A percentile compares a stretch with the other conserved stretches of the same genome.
These are phyloP conservation scores for Pongo pygmaeus DNA, from an alignment of 2,113 vertebrate species.

Conservation along the genomic window DNA sequence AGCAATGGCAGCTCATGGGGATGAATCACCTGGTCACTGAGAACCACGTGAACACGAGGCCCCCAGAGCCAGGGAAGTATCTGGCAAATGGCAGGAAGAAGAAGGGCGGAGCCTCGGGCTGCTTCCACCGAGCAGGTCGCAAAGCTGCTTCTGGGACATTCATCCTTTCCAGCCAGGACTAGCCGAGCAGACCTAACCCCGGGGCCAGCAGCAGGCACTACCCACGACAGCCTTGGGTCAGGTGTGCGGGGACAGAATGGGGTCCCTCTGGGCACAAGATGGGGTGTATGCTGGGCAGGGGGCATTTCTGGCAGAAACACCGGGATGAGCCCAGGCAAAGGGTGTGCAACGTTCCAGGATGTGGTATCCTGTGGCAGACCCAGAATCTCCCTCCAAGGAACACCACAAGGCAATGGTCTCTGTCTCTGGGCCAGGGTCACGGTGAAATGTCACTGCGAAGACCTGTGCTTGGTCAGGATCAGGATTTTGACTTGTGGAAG, in stretches of 20 bases:
- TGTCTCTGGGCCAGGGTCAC: not conserved
- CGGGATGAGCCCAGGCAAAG: not conserved
- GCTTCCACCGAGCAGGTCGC: too few relatives aligned
- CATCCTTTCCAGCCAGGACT: accelerated
- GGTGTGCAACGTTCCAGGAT: accelerated
- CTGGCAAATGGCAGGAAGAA: accelerated
- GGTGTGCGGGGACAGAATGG: not conserved
- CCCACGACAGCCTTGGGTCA: not conserved
- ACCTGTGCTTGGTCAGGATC: accelerated
- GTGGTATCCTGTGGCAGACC: not conserved
- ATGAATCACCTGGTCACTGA: accelerated
- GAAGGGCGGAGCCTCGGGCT: accelerated
- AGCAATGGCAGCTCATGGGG: accelerated
- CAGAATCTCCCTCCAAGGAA: not conserved
- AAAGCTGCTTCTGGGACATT: accelerated
- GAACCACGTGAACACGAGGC: accelerated
- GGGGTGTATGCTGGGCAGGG: not conserved
- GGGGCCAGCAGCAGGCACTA: not conserved
- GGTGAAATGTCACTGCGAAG: accelerated
- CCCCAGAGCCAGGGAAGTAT: accelerated
- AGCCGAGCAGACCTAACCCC: accelerated
- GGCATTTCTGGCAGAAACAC: accelerated
- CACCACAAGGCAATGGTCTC: accelerated
- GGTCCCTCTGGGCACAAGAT: not conserved
- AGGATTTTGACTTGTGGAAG: accelerated